phyloP scores from a whole-genome alignment of 2,797 vertebrate species.

The Sebastes nivosus region DNA sequence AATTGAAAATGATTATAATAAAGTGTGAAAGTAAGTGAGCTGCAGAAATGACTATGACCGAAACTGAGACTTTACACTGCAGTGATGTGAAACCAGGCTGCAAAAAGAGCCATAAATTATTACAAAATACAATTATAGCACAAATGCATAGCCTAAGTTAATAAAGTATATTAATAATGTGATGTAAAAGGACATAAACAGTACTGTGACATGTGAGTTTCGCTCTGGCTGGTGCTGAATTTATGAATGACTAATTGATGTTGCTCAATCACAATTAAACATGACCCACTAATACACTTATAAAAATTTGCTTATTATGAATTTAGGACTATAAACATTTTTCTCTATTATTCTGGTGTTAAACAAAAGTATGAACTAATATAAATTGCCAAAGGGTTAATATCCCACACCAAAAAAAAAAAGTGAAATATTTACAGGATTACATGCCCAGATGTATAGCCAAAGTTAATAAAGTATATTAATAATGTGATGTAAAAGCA shows the following conservation, averaged over 20 bases:
- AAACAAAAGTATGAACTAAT: too few species aligned
- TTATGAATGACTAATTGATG: constrained; percentile 3
- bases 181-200: background rate
- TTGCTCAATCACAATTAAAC: background rate
- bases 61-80: constrained; percentile 14
- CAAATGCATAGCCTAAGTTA: rapidly evolving
- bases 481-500: background rate
- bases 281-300: background rate
- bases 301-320: background rate
- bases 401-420: background rate
- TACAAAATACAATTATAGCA: background rate
- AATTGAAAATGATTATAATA: background rate
- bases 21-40: background rate
- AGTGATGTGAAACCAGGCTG: background rate
- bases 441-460: background rate
- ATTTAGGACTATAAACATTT: background rate
- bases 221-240: background rate
- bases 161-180: rapidly evolving
- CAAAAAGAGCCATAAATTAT: background rate
- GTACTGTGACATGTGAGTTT: background rate
- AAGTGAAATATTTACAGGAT: background rate
- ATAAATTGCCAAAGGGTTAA: background rate
- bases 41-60: background rate
- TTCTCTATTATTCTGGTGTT: background rate
- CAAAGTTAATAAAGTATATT: rapidly evolving